Evolutionary conservation across 1,140 invertebrate genomes (phyloP).

Genomic region (Pseudomyrmex gracilis): DNA sequence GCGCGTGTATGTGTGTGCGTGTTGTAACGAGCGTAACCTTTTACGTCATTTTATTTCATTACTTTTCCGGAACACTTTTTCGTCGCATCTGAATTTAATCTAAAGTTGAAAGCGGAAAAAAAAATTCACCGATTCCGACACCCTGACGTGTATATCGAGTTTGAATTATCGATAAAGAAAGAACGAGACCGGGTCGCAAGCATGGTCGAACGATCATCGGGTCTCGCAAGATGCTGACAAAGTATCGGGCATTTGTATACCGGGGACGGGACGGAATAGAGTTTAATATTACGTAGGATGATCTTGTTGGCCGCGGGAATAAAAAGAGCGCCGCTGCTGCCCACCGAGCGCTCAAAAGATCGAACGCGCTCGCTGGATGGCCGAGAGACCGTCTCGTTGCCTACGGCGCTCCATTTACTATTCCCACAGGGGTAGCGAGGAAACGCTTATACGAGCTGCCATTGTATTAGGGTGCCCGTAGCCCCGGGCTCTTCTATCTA

Average conservation of each 20-base stretch:
- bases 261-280: conserved; percentile 4
- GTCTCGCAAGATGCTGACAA: conserved; percentile 46
- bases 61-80: too few relatives aligned
- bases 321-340: conserved; percentile 34
- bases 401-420: conserved; percentile 63
- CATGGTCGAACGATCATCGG: conserved; percentile 26
- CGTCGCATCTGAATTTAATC: too few relatives aligned
- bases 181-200: conserved; percentile 29
- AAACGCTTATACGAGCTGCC: conserved; percentile 38
- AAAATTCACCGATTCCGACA: not conserved
- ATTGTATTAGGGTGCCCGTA: conserved; percentile 69
- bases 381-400: conserved; percentile 45
- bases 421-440: conserved; percentile 61
- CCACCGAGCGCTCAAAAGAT: conserved; percentile 28
- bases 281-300: conserved; percentile 51
- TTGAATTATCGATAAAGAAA: conserved; percentile 3
- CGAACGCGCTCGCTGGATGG: conserved; percentile 28
- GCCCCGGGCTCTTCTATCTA: conserved; percentile 73
- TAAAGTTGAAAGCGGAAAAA: not conserved
- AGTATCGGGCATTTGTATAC: conserved; percentile 54
- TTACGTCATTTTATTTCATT: too few relatives aligned
- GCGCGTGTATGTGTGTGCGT: too few relatives aligned
- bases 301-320: conserved; percentile 28
- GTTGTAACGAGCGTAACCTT: too few relatives aligned
- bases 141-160: not conserved